Conservation (phyloP, 2,797 vertebrate genomes). For the Coccyzus lansbergi region DNA sequence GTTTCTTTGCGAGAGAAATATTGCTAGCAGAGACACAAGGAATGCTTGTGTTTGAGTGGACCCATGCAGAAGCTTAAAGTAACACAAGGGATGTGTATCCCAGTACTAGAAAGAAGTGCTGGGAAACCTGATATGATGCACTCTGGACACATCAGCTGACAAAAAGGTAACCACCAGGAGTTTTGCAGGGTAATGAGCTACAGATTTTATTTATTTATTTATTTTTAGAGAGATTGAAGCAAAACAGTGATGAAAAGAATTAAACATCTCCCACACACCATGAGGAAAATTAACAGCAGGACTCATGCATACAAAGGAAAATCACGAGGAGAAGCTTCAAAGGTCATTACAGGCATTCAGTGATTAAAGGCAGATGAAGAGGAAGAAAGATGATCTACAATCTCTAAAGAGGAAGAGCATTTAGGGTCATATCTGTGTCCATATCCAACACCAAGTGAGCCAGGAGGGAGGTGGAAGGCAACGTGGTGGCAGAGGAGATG, state of each 20-base stretch:
- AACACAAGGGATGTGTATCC: neutral
- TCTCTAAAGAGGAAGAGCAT: neutral
- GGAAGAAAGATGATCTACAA: neutral
- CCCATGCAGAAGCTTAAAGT: neutral
- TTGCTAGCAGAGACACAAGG: neutral
- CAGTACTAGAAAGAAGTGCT: accelerated
- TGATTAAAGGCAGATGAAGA: neutral
- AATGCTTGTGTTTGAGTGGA: neutral
- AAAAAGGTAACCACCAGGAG: neutral
- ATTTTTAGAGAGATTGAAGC: neutral
- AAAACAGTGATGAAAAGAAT: accelerated
- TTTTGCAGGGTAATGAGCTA: slow-evolving; percentile 19
- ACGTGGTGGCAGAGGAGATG: too few species aligned
- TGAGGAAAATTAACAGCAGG: neutral
- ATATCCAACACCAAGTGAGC: accelerated
- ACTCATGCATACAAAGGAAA: accelerated
- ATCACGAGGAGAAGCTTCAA: neutral
- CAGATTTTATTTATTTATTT: slow-evolving; percentile 57
- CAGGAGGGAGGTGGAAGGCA: neutral
- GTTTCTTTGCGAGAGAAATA: neutral
- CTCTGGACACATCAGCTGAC: neutral
- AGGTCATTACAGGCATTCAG: accelerated
- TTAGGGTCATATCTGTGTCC: accelerated
- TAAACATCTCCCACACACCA: neutral
- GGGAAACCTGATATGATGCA: accelerated